Evolutionary conservation across 1,140 invertebrate genomes (phyloP).

Genomic region (Nasonia longicornis): DNA sequence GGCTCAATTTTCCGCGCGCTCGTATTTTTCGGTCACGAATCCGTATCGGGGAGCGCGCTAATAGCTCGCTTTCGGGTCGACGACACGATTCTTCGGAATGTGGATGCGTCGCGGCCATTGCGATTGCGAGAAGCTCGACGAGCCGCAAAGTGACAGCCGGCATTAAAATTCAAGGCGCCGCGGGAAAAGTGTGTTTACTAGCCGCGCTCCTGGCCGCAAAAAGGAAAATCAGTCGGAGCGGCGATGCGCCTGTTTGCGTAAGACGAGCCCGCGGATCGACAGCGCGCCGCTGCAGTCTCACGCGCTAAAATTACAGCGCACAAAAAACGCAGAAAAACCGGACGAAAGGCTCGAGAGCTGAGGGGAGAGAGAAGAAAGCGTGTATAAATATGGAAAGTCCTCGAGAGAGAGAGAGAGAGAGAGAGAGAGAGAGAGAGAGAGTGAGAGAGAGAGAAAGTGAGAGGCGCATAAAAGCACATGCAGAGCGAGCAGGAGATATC

Average conservation of each 20-base stretch:
- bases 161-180: no score
- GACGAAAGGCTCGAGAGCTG: background rate
- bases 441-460: background rate
- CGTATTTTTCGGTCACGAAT: slow-evolving; percentile 27
- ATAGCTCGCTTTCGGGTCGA: no score
- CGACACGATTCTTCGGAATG: no score
- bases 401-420: background rate
- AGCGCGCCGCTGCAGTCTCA: slow-evolving; percentile 10
- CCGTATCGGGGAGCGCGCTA: no score
- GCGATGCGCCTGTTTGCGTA: slow-evolving; percentile 22
- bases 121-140: no score
- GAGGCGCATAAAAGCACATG: slow-evolving; percentile 14
- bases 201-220: background rate
- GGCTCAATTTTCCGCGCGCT: slow-evolving; percentile 10
- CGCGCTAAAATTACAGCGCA: slow-evolving; percentile 39
- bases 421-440: background rate
- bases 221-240: slow-evolving; percentile 1
- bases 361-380: background rate
- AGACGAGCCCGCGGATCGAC: slow-evolving; percentile 28
- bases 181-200: no score
- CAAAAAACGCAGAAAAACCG: background rate
- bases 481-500: slow-evolving; percentile 35
- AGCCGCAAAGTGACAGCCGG: no score
- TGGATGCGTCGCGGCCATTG: no score
- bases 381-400: slow-evolving; percentile 47